Percentiles rank a stretch among this genome's conserved stretches.
Evolutionary conservation across 2,113 vertebrate genomes (phyloP).

Genomic region (Calonectris borealis): DNA sequence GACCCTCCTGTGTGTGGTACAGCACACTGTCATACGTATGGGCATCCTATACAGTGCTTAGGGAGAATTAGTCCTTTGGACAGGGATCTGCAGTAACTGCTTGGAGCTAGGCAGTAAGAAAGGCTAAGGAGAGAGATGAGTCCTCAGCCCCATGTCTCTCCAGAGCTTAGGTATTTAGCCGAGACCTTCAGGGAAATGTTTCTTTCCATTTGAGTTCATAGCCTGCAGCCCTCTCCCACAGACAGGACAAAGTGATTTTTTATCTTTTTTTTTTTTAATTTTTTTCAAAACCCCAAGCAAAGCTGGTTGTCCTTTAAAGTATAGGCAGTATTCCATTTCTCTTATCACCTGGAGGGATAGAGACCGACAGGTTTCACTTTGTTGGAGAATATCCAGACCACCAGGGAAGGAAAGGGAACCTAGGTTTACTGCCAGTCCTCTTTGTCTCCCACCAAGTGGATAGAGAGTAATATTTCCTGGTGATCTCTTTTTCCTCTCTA

Average conservation of each 20-base stretch:
- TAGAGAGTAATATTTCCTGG: background rate
- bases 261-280: background rate
- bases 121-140: background rate
- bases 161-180: background rate
- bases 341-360: background rate
- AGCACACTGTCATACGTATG: accelerated
- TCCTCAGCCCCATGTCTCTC: background rate
- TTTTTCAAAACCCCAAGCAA: background rate
- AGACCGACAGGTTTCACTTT: background rate
- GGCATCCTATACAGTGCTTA: background rate
- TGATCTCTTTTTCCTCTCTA: background rate
- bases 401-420: background rate
- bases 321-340: background rate
- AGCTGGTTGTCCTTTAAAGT: background rate
- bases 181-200: background rate
- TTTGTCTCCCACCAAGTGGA: background rate
- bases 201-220: background rate
- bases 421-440: background rate
- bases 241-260: background rate
- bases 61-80: background rate
- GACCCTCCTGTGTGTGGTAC: background rate
- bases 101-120: background rate
- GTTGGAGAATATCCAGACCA: background rate
- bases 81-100: background rate
- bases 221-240: background rate